A percentile compares a stretch with the other conserved stretches of the same genome.
phyloP scores from a whole-genome alignment of 2,113 vertebrate species.

The Chaetorhynchus papuensis region DNA sequence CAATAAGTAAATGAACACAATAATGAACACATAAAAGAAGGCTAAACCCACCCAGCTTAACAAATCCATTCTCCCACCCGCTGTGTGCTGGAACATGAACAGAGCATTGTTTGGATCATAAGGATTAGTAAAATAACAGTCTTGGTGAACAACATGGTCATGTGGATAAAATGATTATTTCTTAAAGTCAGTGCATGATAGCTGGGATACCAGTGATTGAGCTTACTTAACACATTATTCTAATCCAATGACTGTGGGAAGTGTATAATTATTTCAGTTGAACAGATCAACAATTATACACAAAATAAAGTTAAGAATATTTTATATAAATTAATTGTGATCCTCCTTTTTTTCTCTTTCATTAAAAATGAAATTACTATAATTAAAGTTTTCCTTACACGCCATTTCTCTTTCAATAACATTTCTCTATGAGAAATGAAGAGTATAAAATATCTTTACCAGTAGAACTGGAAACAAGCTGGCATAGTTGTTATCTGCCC shows the following conservation, averaged over 20 bases:
- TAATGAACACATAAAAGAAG: slow-evolving; percentile 62
- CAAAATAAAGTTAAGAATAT: slow-evolving; percentile 9
- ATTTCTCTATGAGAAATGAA: not conserved
- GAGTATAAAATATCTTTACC: not conserved
- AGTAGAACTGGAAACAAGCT: not conserved
- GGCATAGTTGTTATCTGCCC: not conserved
- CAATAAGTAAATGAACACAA: slow-evolving; percentile 66
- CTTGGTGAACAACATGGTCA: slow-evolving; percentile 20
- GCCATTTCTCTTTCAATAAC: not conserved
- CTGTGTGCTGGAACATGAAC: slow-evolving; percentile 59
- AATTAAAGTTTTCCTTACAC: slow-evolving; percentile 7
- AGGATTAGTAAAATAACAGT: slow-evolving; percentile 66
- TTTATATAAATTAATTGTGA: not conserved
- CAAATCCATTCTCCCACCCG: slow-evolving; percentile 45
- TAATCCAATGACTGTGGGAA: not conserved
- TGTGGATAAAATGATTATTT: slow-evolving; percentile 39
- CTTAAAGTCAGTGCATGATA: not conserved
- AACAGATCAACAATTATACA: not conserved
- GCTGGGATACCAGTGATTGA: not conserved
- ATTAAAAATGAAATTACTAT: not conserved
- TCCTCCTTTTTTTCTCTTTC: not conserved
- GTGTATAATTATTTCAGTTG: slow-evolving; percentile 14
- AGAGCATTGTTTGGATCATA: slow-evolving; percentile 44
- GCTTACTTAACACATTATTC: not conserved
- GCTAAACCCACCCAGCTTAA: slow-evolving; percentile 59